phyloP scores from a whole-genome alignment of 1,140 invertebrate species.

The Drosophila lacteicornis region DNA sequence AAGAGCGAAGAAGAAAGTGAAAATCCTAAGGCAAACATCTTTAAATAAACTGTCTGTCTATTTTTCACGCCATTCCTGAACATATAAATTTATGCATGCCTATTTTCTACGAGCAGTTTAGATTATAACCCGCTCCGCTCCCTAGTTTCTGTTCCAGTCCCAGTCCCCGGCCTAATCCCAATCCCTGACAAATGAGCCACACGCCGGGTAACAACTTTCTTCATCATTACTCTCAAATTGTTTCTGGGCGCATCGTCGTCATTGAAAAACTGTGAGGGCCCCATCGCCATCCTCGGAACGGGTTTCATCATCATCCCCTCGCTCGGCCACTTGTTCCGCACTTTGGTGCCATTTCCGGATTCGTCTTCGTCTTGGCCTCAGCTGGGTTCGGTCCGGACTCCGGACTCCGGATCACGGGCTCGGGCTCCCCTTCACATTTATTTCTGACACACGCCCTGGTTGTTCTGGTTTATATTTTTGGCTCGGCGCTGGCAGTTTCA shows the following conservation, averaged over 20 bases:
- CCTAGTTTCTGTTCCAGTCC: background rate
- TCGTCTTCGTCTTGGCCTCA: slow-evolving; percentile 23
- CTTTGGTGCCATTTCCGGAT: slow-evolving; percentile 73
- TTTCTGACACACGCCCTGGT: slow-evolving; percentile 52
- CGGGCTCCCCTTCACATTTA: slow-evolving; percentile 52
- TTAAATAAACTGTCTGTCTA: slow-evolving; percentile 51
- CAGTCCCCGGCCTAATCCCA: slow-evolving; percentile 31
- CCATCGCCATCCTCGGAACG: slow-evolving; percentile 20
- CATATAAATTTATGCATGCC: slow-evolving; percentile 72
- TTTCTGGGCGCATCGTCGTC: slow-evolving; percentile 65
- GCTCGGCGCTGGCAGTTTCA: slow-evolving; percentile 36
- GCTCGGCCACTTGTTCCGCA: slow-evolving; percentile 61
- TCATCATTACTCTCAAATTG: slow-evolving; percentile 81
- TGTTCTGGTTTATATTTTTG: slow-evolving; percentile 27
- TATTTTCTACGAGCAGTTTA: slow-evolving; percentile 57
- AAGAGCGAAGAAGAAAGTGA: slow-evolving; percentile 10
- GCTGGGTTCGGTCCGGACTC: slow-evolving; percentile 8
- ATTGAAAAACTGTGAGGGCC: slow-evolving; percentile 39
- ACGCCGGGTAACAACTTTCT: slow-evolving; percentile 81
- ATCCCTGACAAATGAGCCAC: slow-evolving; percentile 81
- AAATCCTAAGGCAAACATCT: slow-evolving; percentile 56
- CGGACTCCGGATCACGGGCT: slow-evolving; percentile 11
- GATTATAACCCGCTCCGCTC: slow-evolving; percentile 58
- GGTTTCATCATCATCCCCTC: slow-evolving; percentile 5
- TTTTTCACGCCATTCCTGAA: slow-evolving; percentile 58